Evolutionary conservation across 1,140 invertebrate species (phyloP).

Genomic region (Melitaea cinxia): DNA sequence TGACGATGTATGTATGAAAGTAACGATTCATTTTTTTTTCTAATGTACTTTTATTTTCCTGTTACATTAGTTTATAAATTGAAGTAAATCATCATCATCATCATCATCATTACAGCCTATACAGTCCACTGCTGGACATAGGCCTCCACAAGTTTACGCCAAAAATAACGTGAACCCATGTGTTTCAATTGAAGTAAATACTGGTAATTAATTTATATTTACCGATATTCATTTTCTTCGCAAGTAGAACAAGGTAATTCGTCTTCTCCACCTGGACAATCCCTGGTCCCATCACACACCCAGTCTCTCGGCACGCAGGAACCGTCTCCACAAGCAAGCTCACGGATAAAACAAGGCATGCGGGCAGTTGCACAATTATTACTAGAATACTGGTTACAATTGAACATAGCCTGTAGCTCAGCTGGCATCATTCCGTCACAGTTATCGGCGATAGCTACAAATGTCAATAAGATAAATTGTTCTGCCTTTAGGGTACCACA

Average conservation of each 20-base stretch:
- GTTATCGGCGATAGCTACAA: slow-evolving; percentile 78
- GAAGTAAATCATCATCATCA: no score
- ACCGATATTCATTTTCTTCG: slow-evolving; percentile 81
- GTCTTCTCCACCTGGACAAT: slow-evolving; percentile 85
- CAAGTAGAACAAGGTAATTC: slow-evolving; percentile 84
- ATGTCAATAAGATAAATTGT: neutral
- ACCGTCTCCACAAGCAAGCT: slow-evolving; percentile 85
- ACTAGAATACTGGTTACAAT: slow-evolving; percentile 83
- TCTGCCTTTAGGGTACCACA: neutral
- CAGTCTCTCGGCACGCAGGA: slow-evolving; percentile 84
- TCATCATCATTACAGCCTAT: no score
- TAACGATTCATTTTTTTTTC: no score
- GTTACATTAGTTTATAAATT: no score
- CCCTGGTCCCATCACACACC: slow-evolving; percentile 86
- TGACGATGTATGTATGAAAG: no score
- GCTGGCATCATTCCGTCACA: slow-evolving; percentile 84
- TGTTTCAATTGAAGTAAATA: no score
- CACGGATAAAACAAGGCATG: slow-evolving; percentile 79
- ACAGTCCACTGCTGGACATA: no score
- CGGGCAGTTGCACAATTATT: slow-evolving; percentile 74
- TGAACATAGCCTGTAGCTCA: slow-evolving; percentile 82
- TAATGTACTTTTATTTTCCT: no score
- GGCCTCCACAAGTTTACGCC: no score
- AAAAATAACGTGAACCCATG: no score
- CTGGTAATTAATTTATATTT: slow-evolving; percentile 22